Percentiles rank a stretch among this genome's conserved stretches.
Conservation (phyloP, 2,888 invertebrate genomes). For the Troides aeacus region DNA sequence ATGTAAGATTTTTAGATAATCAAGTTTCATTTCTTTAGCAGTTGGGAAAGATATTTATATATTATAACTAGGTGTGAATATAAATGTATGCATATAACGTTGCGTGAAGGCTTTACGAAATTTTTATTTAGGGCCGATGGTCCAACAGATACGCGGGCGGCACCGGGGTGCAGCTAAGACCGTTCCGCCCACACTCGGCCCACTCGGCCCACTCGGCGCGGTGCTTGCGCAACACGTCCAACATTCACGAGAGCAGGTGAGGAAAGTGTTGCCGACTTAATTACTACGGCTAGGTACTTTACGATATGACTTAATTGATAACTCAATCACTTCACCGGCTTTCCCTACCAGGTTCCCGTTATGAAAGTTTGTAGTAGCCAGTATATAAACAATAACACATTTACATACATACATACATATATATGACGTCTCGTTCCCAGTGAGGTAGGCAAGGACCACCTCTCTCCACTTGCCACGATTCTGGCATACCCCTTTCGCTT, state of each 20-base stretch:
- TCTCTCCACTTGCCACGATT: no score
- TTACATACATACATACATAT: no score
- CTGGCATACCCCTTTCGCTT: no score
- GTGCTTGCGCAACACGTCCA: constrained; percentile 34
- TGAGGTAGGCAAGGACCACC: no score
- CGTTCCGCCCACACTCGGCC: constrained; percentile 43
- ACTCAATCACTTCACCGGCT: constrained; percentile 16
- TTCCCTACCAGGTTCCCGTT: constrained; percentile 7
- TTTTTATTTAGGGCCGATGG: constrained; percentile 34
- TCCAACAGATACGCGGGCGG: constrained; percentile 31
- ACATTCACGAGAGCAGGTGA: constrained; percentile 30
- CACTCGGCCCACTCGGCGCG: constrained; percentile 31
- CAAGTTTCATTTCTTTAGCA: no score
- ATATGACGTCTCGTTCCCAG: no score
- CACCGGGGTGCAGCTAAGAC: constrained; percentile 40
- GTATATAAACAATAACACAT: constrained; percentile 3
- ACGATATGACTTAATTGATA: constrained; percentile 16
- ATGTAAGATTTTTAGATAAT: no score
- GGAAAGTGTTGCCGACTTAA: constrained; percentile 38
- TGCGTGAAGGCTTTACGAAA: constrained; percentile 25
- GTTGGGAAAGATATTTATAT: background rate
- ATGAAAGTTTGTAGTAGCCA: constrained; percentile 10
- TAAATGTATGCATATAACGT: background rate
- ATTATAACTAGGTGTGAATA: constrained; percentile 3
- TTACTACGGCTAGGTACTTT: constrained; percentile 29